Evolutionary conservation across 2,113 vertebrate species (phyloP).

Genomic region (Haliaeetus leucogaster): DNA sequence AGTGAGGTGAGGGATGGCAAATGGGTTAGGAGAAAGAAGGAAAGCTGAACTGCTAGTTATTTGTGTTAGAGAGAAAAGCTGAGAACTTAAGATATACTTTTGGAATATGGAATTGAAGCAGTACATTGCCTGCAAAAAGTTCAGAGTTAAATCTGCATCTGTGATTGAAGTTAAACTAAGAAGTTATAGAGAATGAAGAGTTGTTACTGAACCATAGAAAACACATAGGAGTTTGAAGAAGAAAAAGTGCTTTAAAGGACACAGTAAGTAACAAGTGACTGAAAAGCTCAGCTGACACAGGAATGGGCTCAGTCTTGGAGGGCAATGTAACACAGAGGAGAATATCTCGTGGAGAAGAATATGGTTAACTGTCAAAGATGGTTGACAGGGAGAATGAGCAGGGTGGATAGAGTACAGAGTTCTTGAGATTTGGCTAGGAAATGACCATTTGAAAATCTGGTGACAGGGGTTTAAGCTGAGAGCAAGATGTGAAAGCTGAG

Average conservation of each 20-base stretch:
- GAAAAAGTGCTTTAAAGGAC: neutral
- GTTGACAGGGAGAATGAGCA: neutral
- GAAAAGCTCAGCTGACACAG: neutral
- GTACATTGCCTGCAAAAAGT: neutral
- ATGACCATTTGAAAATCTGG: neutral
- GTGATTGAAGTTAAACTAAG: neutral
- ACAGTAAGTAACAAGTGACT: neutral
- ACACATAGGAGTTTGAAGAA: neutral
- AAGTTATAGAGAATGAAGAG: neutral
- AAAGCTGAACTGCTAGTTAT: neutral
- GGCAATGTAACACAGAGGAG: neutral
- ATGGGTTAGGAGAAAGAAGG: neutral
- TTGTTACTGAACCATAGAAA: neutral
- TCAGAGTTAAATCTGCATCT: neutral
- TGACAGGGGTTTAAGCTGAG: neutral
- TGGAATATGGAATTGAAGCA: neutral
- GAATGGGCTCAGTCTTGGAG: neutral
- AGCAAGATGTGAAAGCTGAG: neutral
- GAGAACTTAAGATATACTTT: neutral
- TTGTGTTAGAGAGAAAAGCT: neutral
- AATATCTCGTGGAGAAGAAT: neutral
- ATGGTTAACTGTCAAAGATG: neutral
- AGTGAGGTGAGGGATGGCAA: neutral
- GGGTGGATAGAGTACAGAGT: accelerated
- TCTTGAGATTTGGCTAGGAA: neutral